phyloP scores from a whole-genome alignment of 1,140 invertebrate genomes.

The Kradibia gibbosae region DNA sequence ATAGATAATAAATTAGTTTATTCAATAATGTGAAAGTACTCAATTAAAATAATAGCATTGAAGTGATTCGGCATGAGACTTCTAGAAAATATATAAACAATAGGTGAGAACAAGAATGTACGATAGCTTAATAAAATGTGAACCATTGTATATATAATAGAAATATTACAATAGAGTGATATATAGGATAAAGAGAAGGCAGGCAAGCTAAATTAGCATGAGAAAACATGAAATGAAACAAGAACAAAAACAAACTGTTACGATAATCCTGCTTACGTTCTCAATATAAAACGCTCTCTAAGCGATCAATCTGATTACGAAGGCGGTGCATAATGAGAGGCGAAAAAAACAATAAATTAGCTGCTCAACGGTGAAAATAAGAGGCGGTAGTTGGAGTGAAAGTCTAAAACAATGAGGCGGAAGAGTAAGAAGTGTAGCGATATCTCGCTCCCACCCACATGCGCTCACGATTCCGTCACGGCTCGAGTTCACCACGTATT shows the following conservation, averaged over 20 bases:
- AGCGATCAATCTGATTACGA: not conserved
- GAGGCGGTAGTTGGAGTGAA: not conserved
- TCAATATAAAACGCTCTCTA: not conserved
- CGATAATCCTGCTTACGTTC: not conserved
- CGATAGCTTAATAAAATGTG: too few species aligned
- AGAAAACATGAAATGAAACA: too few species aligned
- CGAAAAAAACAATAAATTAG: not conserved
- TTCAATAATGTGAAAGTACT: too few species aligned
- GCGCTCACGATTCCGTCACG: slow-evolving; percentile 42
- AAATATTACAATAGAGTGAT: not conserved
- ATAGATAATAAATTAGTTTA: too few species aligned
- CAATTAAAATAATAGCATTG: too few species aligned
- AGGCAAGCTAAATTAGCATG: too few species aligned
- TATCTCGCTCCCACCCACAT: not conserved
- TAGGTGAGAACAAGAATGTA: too few species aligned
- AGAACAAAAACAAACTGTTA: too few species aligned
- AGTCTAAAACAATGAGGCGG: not conserved
- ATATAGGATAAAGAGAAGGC: not conserved
- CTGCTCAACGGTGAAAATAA: not conserved
- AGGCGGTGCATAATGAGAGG: not conserved
- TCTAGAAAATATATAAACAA: too few species aligned
- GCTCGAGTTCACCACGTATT: slow-evolving; percentile 67
- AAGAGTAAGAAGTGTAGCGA: not conserved
- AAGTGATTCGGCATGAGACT: too few species aligned
- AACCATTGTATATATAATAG: too few species aligned